These are phyloP conservation scores for Okamejei kenojei DNA, from an alignment of 2,797 vertebrate species.

Conservation along the genomic window DNA sequence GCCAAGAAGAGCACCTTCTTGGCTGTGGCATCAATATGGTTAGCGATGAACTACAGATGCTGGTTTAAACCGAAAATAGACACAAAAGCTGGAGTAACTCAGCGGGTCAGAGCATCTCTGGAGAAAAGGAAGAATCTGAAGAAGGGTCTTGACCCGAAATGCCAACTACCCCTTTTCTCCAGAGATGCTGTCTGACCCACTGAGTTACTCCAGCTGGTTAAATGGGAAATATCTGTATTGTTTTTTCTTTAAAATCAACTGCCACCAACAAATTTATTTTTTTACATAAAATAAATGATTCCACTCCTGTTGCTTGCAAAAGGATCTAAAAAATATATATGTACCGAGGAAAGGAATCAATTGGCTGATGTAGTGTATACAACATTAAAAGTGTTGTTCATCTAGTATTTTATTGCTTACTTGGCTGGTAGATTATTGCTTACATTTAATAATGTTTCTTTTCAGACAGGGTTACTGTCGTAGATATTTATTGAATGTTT, in stretches of 20 bases:
- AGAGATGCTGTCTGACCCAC: too few relatives aligned
- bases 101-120: too few relatives aligned
- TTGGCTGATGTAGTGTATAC: not conserved
- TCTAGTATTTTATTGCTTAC: not conserved
- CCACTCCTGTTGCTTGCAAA: not conserved
- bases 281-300: not conserved
- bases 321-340: not conserved
- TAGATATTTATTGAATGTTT: not conserved
- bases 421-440: not conserved
- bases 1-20: too few relatives aligned
- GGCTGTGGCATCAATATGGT: too few relatives aligned
- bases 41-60: too few relatives aligned
- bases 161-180: too few relatives aligned
- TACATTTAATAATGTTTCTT: not conserved
- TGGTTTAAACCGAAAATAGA: too few relatives aligned
- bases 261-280: not conserved
- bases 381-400: not conserved
- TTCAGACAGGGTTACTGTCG: not conserved
- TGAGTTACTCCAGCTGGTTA: too few relatives aligned
- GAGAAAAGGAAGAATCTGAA: too few relatives aligned
- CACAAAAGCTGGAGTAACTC: too few relatives aligned
- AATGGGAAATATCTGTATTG: too few relatives aligned
- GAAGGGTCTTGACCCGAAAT: too few relatives aligned
- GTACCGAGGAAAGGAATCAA: not conserved
- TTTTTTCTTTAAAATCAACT: not conserved